phyloP scores from a whole-genome alignment of 2,113 vertebrate species.

The Podiceps cristatus region DNA sequence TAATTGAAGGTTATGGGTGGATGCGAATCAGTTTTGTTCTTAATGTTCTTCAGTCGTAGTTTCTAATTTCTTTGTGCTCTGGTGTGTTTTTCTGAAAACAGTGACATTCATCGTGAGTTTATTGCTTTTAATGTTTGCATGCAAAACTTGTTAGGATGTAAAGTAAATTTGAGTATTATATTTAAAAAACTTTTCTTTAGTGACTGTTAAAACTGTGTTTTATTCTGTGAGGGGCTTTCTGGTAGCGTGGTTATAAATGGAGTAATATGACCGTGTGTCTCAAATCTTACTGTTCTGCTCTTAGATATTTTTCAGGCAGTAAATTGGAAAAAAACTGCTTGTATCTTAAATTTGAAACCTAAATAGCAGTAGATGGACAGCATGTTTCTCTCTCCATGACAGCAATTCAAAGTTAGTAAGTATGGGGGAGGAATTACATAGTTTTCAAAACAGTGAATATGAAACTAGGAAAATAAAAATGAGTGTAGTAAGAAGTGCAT shows the following conservation, averaged over 20 bases:
- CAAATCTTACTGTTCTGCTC: neutral
- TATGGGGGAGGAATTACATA: fast-evolving
- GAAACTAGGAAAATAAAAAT: neutral
- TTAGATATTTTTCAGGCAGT: neutral
- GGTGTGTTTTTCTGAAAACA: neutral
- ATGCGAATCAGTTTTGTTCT: neutral
- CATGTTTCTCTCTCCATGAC: fast-evolving
- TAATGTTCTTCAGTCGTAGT: neutral
- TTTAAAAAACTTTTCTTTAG: neutral
- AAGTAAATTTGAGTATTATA: neutral
- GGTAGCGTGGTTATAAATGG: neutral
- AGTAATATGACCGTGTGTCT: fast-evolving
- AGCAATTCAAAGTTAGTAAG: too few species aligned
- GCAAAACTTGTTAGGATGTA: neutral
- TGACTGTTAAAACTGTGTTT: neutral
- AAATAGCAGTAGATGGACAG: neutral
- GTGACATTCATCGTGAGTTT: neutral
- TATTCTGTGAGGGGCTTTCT: neutral
- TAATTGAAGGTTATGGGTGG: neutral
- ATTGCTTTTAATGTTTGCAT: neutral
- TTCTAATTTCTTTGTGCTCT: neutral
- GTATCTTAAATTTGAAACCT: neutral
- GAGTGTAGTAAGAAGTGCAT: fast-evolving
- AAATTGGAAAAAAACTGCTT: neutral
- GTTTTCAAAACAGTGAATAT: neutral